Base-by-base conservation (phyloP, 2,113 vertebrate genomes). In the Oryzias woworae region DNA sequence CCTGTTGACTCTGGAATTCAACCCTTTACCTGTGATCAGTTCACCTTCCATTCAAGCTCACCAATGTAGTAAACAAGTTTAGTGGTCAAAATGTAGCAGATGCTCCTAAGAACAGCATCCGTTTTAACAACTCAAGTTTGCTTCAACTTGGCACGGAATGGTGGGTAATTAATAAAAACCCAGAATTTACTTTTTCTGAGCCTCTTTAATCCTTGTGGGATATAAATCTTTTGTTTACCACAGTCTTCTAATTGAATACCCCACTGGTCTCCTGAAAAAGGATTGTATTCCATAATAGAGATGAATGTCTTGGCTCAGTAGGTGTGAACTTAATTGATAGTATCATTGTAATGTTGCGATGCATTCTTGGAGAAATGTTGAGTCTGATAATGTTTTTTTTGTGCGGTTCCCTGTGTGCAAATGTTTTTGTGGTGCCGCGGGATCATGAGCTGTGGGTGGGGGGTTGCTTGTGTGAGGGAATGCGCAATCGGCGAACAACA, bases 291-390 rank as follows among this genome's bases (percentile, higher is more conserved):
- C 52, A 15, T 78, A 75, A 78, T 69, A 66, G 66, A 78, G 80
- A 76, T 53, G 58, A 54, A 77, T 77, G 77, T 69, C 76, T 78
- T 71, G 53, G 59, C 69, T 71, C 61, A 69, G 55, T 68, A 55
- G 64, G 74, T 66, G 63, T 44, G 65, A 63, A 71, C 53, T 58
- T 75, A 73, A 81, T 74, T 79, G 67, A 84, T 68, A 67, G 55
- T 55, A 67, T 69, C 23, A 43, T 73, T 63, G 58, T 76, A 66
- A 66, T 73, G 57, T 76, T 62, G 59, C 45, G n/a, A 8, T 55
- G 47, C 26, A 24, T 65, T 76, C 56, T 48, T 28, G 48, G 45
- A 77, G 65, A 68, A 53, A 70, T 60, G 14, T 41, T 51, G 51
- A 71, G 46, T 52, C 54, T 71, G 45, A 65, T 52, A 14, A 45